Evolutionary conservation across 2,113 vertebrate species (phyloP).

Genomic region (Falcunculus frontatus): DNA sequence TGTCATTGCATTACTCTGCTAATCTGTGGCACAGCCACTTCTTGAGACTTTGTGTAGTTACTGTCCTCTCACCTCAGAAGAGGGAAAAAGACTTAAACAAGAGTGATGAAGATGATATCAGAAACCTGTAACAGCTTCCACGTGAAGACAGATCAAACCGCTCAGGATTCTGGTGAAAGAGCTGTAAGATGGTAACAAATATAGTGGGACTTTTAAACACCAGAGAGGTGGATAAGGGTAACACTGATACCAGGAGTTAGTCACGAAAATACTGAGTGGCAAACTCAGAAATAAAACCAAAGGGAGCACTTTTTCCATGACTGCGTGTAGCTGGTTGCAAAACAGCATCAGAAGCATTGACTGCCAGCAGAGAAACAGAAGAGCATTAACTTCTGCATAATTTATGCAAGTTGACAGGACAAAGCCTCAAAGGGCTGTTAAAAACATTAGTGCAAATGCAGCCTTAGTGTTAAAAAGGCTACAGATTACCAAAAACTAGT

Average conservation of each 20-base stretch:
- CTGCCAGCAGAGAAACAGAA: not conserved
- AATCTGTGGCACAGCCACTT: not conserved
- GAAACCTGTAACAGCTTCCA: not conserved
- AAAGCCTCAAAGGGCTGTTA: not conserved
- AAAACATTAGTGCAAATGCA: not conserved
- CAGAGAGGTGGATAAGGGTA: not conserved
- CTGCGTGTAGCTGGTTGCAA: not conserved
- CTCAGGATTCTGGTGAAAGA: not conserved
- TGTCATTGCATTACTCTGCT: not conserved
- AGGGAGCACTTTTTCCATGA: not conserved
- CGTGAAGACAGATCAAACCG: not conserved
- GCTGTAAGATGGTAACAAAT: not conserved
- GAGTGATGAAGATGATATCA: not conserved
- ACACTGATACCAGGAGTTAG: not conserved
- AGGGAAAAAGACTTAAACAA: not conserved
- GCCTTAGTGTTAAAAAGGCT: not conserved
- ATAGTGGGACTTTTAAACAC: not conserved
- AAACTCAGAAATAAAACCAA: not conserved
- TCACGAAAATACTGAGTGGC: not conserved
- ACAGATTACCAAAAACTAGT: not conserved
- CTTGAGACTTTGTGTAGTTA: not conserved
- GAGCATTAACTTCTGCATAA: not conserved
- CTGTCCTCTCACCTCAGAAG: not conserved
- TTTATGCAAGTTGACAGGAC: not conserved
- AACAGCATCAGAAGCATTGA: not conserved